Evolutionary conservation across 2,888 invertebrate genomes (phyloP), one percentile per base, ranked within the genome.

Genomic region (Anthophora plumipes): DNA sequence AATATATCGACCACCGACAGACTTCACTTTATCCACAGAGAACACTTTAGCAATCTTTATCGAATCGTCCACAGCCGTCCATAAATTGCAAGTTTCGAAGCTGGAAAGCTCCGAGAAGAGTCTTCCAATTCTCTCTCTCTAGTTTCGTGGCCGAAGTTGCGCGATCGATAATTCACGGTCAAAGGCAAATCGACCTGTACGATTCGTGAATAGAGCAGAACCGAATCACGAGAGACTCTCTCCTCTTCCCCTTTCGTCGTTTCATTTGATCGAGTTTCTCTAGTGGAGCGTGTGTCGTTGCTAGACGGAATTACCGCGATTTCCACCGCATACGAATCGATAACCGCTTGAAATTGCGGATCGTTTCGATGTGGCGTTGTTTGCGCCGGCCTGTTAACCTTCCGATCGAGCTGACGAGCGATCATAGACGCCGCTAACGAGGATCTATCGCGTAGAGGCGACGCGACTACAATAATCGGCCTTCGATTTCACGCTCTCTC

Each of bases 371-470:
- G 31, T 31, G 31, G 22, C 22, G 59, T 79, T 79, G 69, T 79
- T 77, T 60, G 79, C 69, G 46, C 64, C 52, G 77, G 69, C 63
- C 59, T 69, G 77, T 77, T 79, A 79, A 79, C 77, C 57, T 78
- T 75, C 76, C 57, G 59, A 69, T 78, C 78, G 59, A 60, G 6
- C 69, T 43, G 25, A 50, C 59, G 59, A 46, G 48, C 69, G 79
- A 79, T 79, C 79, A 77, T 46, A 79, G 78, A 77, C 64, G 78
- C 70, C 68, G 55, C 59, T 77, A 79, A 79, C 78, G 78, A 79
- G 77, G 63, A 77, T 64, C 77, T 79, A 79, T 79, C 76, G 64
- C 69, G 64, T 31, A 31, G 31, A 31, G 20, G 50, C 57, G 80
- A 68, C 71, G 67, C 61, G 79, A 72, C 72, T 68, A 55, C 66